A percentile compares a stretch with the other conserved stretches of the same genome.
Evolutionary conservation across 2,113 vertebrate genomes (phyloP).

Genomic region (Lepisosteus oculatus): DNA sequence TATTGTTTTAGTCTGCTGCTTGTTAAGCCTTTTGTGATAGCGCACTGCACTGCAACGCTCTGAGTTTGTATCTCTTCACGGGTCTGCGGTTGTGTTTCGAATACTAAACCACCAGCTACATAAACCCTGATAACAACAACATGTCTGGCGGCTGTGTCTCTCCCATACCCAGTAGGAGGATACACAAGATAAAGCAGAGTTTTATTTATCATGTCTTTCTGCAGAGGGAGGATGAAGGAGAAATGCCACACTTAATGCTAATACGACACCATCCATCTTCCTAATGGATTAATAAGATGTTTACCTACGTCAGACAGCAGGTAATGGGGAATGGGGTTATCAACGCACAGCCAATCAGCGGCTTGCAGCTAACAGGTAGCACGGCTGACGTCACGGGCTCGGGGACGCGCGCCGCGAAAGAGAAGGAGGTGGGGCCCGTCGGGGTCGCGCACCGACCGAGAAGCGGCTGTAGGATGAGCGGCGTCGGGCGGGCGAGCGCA

Average conservation of each 20-base stretch:
- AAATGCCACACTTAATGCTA: slow-evolving; percentile 9
- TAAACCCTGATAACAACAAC: too few relatives aligned
- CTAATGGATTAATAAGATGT: neutral
- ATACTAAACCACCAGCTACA: too few relatives aligned
- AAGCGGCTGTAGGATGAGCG: slow-evolving; percentile 20
- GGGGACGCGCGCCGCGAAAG: slow-evolving; percentile 43
- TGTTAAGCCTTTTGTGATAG: too few relatives aligned
- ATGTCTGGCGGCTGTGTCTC: too few relatives aligned
- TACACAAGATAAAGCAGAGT: too few relatives aligned
- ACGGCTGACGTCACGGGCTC: slow-evolving; percentile 49
- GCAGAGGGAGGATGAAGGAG: too few relatives aligned
- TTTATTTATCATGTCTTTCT: too few relatives aligned
- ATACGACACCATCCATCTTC: slow-evolving; percentile 4
- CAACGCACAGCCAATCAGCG: slow-evolving; percentile 54
- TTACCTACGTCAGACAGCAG: neutral
- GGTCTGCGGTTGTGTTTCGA: too few relatives aligned
- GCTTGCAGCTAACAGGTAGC: slow-evolving; percentile 40
- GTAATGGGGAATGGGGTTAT: slow-evolving; percentile 68
- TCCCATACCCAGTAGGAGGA: too few relatives aligned
- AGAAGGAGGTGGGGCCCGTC: slow-evolving; percentile 33
- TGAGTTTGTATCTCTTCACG: too few relatives aligned
- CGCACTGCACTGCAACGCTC: too few relatives aligned
- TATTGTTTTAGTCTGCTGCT: too few relatives aligned
- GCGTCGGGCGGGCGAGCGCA: slow-evolving; percentile 15
- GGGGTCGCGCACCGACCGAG: slow-evolving; percentile 46